A percentile compares a stretch with the other conserved stretches of the same genome.
phyloP scores from a whole-genome alignment of 2,888 invertebrate genomes.

The Phengaris arion region DNA sequence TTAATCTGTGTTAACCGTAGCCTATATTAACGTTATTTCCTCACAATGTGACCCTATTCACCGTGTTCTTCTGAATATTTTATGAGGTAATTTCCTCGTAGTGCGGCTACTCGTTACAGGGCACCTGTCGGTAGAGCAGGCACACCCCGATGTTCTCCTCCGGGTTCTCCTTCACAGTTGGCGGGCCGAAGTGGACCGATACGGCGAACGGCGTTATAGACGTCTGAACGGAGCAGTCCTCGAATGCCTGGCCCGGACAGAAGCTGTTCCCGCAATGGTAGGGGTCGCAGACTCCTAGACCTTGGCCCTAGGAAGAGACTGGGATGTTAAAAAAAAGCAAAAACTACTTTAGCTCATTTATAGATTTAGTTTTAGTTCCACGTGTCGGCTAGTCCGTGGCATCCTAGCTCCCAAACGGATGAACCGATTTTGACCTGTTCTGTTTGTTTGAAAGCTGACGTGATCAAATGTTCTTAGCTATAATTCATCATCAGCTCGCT shows the following conservation, averaged over 20 bases:
- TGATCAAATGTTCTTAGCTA: no score
- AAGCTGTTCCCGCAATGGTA: slow-evolving; percentile 88
- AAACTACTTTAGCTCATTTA: no score
- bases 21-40: no score
- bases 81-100: no score
- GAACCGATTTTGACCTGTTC: no score
- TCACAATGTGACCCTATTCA: neutral
- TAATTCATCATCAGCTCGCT: no score
- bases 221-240: slow-evolving; percentile 84
- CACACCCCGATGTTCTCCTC: slow-evolving; percentile 92
- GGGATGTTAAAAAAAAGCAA: slow-evolving; percentile 63
- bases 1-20: no score
- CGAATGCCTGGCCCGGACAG: slow-evolving; percentile 74
- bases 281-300: slow-evolving; percentile 85
- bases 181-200: slow-evolving; percentile 87
- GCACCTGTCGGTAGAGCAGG: slow-evolving; percentile 84
- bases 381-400: no score
- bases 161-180: slow-evolving; percentile 81
- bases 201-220: slow-evolving; percentile 88
- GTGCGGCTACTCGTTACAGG: slow-evolving; percentile 68
- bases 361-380: no score
- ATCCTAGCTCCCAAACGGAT: no score
- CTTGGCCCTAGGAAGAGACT: slow-evolving; percentile 59
- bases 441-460: no score
- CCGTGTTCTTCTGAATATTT: neutral